Percentiles rank a stretch among this genome's conserved stretches.
phyloP scores from a whole-genome alignment of 2,797 vertebrate genomes.

The Danio jaintianensis region DNA sequence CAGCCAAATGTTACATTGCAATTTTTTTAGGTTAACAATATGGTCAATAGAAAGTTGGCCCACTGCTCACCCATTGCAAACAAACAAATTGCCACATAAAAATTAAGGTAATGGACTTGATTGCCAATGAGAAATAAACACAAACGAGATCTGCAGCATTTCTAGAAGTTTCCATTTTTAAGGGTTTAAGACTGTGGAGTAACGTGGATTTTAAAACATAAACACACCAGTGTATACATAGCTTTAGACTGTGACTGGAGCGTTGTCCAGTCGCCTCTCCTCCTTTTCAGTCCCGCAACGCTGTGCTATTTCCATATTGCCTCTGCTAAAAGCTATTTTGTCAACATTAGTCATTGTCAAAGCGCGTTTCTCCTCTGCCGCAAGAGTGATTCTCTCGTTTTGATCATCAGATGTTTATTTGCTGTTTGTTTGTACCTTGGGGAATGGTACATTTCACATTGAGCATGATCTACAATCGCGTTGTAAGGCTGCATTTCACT shows the following conservation, averaged over 20 bases:
- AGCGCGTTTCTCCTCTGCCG: constrained; percentile 16
- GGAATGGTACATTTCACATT: constrained; percentile 38
- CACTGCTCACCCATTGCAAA: too few relatives aligned
- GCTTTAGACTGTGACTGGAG: constrained; percentile 36
- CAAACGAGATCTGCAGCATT: too few relatives aligned
- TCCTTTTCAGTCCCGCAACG: constrained; percentile 23
- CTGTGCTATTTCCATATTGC: constrained; percentile 40
- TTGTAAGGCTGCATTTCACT: constrained; percentile 56
- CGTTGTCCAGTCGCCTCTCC: constrained; percentile 30
- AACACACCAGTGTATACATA: too few relatives aligned
- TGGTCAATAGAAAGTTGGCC: too few relatives aligned
- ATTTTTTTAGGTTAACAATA: too few relatives aligned
- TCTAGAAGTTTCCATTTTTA: too few relatives aligned
- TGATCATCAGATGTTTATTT: constrained; percentile 54
- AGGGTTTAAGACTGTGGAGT: too few relatives aligned
- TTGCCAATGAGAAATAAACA: too few relatives aligned
- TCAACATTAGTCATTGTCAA: constrained; percentile 51
- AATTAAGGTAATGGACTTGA: too few relatives aligned
- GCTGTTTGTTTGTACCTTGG: constrained; percentile 47
- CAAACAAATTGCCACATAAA: too few relatives aligned
- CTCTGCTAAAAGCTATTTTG: constrained; percentile 50
- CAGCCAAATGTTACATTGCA: too few relatives aligned
- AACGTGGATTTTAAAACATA: too few relatives aligned
- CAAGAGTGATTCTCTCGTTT: constrained; percentile 36
- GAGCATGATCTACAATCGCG: constrained; percentile 24